Percentiles rank a stretch among this genome's conserved stretches.
Evolutionary conservation across 2,797 vertebrate species (phyloP).

Genomic region (Dermochelys coriacea): DNA sequence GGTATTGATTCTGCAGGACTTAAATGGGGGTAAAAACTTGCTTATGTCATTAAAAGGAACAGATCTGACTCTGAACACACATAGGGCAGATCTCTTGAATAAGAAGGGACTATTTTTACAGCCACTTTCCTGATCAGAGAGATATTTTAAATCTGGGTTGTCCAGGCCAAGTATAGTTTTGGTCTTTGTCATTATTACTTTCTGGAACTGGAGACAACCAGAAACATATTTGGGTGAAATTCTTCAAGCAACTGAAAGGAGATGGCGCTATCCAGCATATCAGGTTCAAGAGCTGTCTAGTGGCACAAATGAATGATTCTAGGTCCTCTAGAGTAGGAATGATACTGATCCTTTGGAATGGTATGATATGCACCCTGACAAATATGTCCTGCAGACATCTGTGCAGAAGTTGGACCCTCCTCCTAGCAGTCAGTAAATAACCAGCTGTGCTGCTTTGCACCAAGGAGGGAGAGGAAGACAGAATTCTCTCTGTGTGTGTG

Average conservation of each 20-base stretch:
- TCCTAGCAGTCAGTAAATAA: not conserved
- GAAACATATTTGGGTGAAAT: not conserved
- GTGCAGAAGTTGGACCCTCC: not conserved
- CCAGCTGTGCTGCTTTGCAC: not conserved
- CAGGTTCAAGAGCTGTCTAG: not conserved
- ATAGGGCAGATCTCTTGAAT: conserved; percentile 28
- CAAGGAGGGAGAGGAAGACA: not conserved
- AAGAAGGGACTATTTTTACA: conserved; percentile 16
- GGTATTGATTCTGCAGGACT: conserved; percentile 18
- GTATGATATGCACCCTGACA: not conserved
- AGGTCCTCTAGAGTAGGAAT: not conserved
- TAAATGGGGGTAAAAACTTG: conserved; percentile 9
- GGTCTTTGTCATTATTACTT: not conserved
- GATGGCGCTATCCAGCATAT: not conserved
- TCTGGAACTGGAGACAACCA: not conserved
- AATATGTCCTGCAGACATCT: not conserved
- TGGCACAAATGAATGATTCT: not conserved
- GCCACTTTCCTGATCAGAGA: not conserved
- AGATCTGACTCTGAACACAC: conserved; percentile 37
- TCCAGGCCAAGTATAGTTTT: not conserved
- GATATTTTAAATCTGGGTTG: conserved; percentile 9
- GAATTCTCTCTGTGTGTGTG: not conserved
- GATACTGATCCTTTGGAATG: not conserved
- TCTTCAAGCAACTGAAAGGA: not conserved
- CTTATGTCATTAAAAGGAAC: conserved; percentile 5